These are phyloP conservation scores for Zoanthus sociatus DNA, from an alignment of 92 coral and sea anemone species.

Conservation along the genomic window DNA sequence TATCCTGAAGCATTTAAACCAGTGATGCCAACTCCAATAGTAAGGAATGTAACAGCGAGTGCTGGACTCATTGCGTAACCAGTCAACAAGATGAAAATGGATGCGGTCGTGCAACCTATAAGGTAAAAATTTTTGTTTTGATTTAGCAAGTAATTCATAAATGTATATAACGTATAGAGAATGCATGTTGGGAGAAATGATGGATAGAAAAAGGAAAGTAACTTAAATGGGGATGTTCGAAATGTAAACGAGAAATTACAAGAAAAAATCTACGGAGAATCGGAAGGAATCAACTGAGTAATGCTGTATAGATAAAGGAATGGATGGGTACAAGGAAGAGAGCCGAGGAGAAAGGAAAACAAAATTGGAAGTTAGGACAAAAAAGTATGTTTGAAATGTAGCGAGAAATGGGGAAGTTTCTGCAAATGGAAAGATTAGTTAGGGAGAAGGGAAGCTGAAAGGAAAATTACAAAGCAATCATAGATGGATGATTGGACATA, in stretches of 20 bases:
- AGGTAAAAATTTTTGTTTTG: neutral
- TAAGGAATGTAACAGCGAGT: constrained; percentile 87
- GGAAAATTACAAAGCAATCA: neutral
- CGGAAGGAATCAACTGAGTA: too few species aligned
- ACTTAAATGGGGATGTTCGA: too few species aligned
- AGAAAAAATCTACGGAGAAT: too few species aligned
- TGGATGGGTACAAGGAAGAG: neutral
- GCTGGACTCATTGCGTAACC: constrained; percentile 84
- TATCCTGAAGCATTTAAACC: constrained; percentile 98
- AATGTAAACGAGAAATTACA: neutral
- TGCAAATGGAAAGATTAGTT: too few species aligned
- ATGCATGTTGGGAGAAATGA: too few species aligned
- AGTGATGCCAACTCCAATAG: constrained; percentile 97
- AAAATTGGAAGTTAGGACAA: neutral
- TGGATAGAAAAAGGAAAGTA: too few species aligned
- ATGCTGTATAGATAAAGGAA: neutral
- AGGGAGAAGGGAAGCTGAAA: neutral
- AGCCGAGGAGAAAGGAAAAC: neutral
- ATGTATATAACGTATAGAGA: neutral
- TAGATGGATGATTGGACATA: too few species aligned
- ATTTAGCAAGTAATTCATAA: neutral
- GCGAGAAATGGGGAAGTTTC: too few species aligned
- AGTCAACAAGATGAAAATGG: constrained; percentile 86
- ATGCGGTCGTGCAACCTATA: constrained; percentile 92
- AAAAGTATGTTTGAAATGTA: neutral